Percentiles rank a stretch among this genome's conserved stretches.
Evolutionary conservation across 2,888 invertebrate genomes (phyloP).

Genomic region (Pecten maximus): DNA sequence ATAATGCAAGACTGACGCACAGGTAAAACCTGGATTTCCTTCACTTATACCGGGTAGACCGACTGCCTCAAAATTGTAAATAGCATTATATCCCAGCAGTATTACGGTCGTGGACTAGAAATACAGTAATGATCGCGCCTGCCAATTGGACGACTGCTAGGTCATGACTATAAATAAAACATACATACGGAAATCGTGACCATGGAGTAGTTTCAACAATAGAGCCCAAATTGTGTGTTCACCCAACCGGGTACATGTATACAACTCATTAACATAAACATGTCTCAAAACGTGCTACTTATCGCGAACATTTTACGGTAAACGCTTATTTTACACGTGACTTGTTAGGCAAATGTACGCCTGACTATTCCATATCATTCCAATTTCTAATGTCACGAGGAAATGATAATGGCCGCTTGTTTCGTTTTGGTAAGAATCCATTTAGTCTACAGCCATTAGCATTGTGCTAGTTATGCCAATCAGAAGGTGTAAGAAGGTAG

Average conservation of each 20-base stretch:
- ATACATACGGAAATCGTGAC: not conserved
- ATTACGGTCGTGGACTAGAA: not conserved
- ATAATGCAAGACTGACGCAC: constrained; percentile 1
- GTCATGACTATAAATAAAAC: not conserved
- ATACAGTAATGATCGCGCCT: not conserved
- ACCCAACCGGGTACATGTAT: not conserved
- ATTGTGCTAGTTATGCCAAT: too few relatives aligned
- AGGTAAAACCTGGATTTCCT: not conserved
- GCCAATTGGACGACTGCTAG: not conserved
- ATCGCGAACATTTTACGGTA: too few relatives aligned
- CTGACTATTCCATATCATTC: too few relatives aligned
- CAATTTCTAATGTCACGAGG: too few relatives aligned
- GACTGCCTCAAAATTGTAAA: not conserved
- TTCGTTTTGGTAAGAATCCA: too few relatives aligned
- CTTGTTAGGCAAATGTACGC: too few relatives aligned
- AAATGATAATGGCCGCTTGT: too few relatives aligned
- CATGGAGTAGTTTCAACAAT: not conserved
- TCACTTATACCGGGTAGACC: not conserved
- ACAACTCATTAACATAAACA: not conserved
- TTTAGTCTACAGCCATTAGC: too few relatives aligned
- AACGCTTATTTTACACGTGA: too few relatives aligned
- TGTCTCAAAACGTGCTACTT: too few relatives aligned
- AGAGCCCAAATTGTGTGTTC: not conserved
- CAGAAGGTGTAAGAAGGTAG: too few relatives aligned
- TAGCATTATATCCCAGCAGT: not conserved